These are phyloP conservation scores for Drosophila fuyamai DNA, from an alignment of 1,140 invertebrate species.

Conservation along the genomic window DNA sequence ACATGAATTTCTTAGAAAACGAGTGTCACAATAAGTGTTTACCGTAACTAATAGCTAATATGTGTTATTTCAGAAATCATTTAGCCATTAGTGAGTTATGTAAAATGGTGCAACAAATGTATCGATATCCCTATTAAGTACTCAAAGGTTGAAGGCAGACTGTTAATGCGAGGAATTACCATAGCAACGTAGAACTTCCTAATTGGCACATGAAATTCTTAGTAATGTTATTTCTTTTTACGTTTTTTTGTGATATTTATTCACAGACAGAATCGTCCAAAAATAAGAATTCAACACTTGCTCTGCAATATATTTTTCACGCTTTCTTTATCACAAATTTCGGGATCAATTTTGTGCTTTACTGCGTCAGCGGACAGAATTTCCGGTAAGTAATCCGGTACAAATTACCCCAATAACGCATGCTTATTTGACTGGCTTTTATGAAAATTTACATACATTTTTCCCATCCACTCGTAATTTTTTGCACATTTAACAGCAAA, in stretches of 20 bases:
- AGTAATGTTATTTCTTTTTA: not conserved
- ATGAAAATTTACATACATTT: constrained; percentile 26
- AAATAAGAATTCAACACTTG: constrained; percentile 69
- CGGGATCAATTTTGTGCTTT: constrained; percentile 94
- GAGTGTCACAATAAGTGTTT: not conserved
- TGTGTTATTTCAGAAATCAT: constrained; percentile 3
- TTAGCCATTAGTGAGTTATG: constrained; percentile 16
- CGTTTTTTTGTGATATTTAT: not conserved
- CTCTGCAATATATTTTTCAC: constrained; percentile 80
- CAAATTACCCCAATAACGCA: constrained; percentile 31
- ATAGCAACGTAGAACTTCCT: not conserved
- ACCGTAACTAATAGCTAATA: too few relatives aligned
- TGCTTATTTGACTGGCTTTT: constrained; percentile 30
- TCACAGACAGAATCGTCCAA: constrained; percentile 67
- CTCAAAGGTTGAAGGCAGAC: not conserved
- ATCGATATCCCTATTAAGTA: not conserved
- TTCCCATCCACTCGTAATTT: not conserved
- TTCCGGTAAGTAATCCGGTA: constrained; percentile 86
- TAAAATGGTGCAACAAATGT: not conserved
- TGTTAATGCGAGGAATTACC: not conserved
- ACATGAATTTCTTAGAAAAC: not conserved
- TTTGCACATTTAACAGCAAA: constrained; percentile 56
- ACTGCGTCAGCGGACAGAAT: constrained; percentile 92
- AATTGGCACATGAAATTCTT: constrained; percentile 16
- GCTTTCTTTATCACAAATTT: constrained; percentile 92